Evolutionary conservation across 2,113 vertebrate genomes (phyloP).

Genomic region (Nycticorax nycticorax): DNA sequence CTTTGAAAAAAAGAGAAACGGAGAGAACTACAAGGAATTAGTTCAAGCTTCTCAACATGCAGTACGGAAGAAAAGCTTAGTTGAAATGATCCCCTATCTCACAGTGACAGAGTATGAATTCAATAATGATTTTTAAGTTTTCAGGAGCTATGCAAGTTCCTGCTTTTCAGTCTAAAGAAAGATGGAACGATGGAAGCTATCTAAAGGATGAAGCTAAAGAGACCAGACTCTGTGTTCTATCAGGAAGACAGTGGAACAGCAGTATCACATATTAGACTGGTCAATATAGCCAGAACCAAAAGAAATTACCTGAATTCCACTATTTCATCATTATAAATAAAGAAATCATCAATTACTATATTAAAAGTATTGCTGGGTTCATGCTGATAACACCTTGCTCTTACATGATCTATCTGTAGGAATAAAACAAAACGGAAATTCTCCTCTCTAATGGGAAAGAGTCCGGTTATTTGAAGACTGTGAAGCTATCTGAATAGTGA

Average conservation of each 20-base stretch:
- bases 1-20: constrained; percentile 3
- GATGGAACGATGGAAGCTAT: background rate
- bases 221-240: background rate
- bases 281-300: background rate
- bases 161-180: background rate
- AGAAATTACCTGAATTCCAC: background rate
- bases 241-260: background rate
- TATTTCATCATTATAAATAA: background rate
- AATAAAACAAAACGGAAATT: background rate
- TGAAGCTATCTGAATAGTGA: background rate
- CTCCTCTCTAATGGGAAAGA: background rate
- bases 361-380: background rate
- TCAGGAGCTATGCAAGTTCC: background rate
- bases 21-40: constrained; percentile 3
- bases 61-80: background rate
- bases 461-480: background rate
- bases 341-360: background rate
- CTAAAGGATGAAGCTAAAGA: background rate
- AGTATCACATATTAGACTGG: background rate
- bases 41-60: background rate
- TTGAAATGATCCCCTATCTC: background rate
- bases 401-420: background rate
- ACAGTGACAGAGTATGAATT: background rate
- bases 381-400: background rate
- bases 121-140: background rate